phyloP scores from a whole-genome alignment of 2,797 vertebrate species.

The Loriculus beryllinus region DNA sequence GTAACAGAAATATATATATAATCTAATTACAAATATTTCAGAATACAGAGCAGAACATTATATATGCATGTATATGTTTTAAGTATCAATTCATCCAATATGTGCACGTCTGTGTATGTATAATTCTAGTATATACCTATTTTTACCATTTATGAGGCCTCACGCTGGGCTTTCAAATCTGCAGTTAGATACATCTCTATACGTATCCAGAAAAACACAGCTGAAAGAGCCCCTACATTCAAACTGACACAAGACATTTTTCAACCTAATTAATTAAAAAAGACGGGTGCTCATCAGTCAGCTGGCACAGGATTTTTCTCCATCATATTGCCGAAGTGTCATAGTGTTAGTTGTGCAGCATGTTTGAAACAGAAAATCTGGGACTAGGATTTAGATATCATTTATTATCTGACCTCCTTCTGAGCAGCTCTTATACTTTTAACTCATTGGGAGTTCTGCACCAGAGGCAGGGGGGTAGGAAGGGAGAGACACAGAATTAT shows the following conservation, averaged over 20 bases:
- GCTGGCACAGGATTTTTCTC: constrained; percentile 50
- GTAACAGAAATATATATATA: constrained; percentile 27
- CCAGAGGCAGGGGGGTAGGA: background rate
- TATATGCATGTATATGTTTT: constrained; percentile 31
- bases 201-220: constrained; percentile 51
- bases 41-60: constrained; percentile 18
- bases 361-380: constrained; percentile 70
- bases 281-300: constrained; percentile 70
- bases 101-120: background rate
- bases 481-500: background rate
- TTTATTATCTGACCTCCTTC: constrained; percentile 60
- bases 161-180: constrained; percentile 52
- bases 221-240: constrained; percentile 53
- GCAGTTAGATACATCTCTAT: constrained; percentile 36
- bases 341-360: constrained; percentile 66
- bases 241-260: constrained; percentile 58
- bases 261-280: constrained; percentile 75
- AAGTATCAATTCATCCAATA: constrained; percentile 47
- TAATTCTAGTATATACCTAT: constrained; percentile 53
- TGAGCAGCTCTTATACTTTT: constrained; percentile 31
- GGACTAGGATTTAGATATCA: constrained; percentile 46
- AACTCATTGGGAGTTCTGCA: background rate
- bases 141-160: constrained; percentile 54
- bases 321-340: constrained; percentile 70
- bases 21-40: constrained; percentile 41